Evolutionary conservation across 2,888 invertebrate species (phyloP).

Genomic region (Heterodera filipjevi): DNA sequence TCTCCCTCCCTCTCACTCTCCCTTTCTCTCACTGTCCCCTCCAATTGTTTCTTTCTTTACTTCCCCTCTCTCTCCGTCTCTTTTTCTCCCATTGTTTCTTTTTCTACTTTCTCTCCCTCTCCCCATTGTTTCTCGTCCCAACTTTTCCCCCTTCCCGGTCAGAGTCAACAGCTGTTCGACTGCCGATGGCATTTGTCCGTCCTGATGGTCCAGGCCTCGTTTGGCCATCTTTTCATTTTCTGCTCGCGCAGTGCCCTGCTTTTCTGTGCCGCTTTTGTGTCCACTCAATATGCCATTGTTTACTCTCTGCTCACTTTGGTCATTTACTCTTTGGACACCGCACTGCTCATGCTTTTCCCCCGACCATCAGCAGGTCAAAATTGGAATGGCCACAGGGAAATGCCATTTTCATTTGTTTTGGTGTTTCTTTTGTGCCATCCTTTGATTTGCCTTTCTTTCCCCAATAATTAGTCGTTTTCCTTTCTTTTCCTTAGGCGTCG

Average conservation of each 20-base stretch:
- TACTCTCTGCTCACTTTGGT: constrained; percentile 30
- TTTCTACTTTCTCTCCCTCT: too few relatives aligned
- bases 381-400: neutral
- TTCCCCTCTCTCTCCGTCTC: too few relatives aligned
- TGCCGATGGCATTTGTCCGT: constrained; percentile 34
- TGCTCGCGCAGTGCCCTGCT: constrained; percentile 27
- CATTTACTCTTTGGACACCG: constrained; percentile 28
- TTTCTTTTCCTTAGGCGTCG: neutral
- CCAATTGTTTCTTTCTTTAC: too few relatives aligned
- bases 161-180: constrained; percentile 33
- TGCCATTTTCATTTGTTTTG: neutral
- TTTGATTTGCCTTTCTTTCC: too few relatives aligned
- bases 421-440: neutral
- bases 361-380: neutral
- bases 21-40: too few relatives aligned
- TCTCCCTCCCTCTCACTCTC: too few relatives aligned
- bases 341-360: constrained; percentile 17
- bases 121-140: neutral
- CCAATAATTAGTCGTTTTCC: neutral
- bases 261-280: constrained; percentile 27
- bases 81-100: too few relatives aligned
- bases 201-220: constrained; percentile 26
- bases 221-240: constrained; percentile 27
- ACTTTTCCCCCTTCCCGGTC: neutral
- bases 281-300: constrained; percentile 30